These are phyloP conservation scores for Clinocottus analis DNA, from an alignment of 2,113 vertebrate genomes.

Conservation along the genomic window DNA sequence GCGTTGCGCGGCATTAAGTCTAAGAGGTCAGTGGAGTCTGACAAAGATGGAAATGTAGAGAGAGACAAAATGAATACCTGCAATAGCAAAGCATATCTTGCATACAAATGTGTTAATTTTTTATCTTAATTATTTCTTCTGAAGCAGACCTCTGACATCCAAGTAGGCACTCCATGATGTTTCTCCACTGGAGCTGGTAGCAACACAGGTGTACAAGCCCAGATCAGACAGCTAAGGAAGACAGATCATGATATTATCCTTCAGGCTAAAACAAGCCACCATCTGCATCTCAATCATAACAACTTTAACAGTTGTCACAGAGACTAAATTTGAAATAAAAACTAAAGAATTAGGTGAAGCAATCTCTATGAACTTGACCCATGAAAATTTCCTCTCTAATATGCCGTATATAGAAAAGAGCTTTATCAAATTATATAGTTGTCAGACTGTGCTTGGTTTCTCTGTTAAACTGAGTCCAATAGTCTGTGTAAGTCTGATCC, in stretches of 20 bases:
- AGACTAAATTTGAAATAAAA: constrained; percentile 1
- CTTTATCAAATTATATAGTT: neutral
- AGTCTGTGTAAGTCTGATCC: constrained; percentile 65
- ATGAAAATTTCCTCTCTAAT: constrained; percentile 28
- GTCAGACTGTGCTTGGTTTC: constrained; percentile 36
- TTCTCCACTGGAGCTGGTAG: constrained; percentile 95
- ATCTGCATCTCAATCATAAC: neutral
- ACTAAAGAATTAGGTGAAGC: neutral
- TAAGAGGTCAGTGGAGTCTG: constrained; percentile 89
- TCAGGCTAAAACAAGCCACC: neutral
- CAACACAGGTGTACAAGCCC: constrained; percentile 94
- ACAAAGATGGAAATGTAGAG: constrained; percentile 36
- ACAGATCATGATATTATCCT: constrained; percentile 15
- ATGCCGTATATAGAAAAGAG: constrained; percentile 16
- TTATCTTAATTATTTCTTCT: constrained; percentile 12
- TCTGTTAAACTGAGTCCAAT: constrained; percentile 43
- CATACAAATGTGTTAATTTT: neutral
- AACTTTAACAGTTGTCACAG: neutral
- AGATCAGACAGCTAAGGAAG: constrained; percentile 85
- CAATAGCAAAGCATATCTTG: neutral
- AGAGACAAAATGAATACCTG: constrained; percentile 34
- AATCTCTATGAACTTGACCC: constrained; percentile 7
- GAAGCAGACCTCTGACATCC: constrained; percentile 89
- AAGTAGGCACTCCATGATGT: constrained; percentile 96
- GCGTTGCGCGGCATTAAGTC: constrained; percentile 90